A percentile compares a stretch with the other conserved stretches of the same genome.
phyloP scores from a whole-genome alignment of 2,888 invertebrate genomes.

The Crocallis elinguaria region DNA sequence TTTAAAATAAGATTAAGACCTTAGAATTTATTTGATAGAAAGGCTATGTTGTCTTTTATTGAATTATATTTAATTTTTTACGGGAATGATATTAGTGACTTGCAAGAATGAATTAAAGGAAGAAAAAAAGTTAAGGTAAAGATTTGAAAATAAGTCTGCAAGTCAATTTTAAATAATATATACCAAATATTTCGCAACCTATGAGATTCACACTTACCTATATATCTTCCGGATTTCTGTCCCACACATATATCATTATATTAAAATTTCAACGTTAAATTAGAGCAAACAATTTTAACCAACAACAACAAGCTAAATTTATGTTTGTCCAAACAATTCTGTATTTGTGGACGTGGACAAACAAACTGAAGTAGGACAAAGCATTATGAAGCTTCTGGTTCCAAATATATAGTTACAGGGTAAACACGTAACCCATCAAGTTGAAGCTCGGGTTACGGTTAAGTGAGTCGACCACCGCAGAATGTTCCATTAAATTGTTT shows the following conservation, averaged over 20 bases:
- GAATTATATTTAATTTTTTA: background rate
- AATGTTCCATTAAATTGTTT: constrained; percentile 79
- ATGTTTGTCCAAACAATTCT: constrained; percentile 30
- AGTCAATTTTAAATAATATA: no score
- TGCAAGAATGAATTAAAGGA: no score
- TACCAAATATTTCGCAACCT: no score
- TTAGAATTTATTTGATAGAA: background rate
- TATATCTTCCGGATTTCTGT: no score
- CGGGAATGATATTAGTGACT: no score
- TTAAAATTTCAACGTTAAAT: constrained; percentile 4
- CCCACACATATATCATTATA: no score
- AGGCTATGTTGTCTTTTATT: background rate
- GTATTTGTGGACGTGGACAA: constrained; percentile 52
- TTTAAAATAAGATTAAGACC: background rate
- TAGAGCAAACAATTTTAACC: constrained; percentile 10
- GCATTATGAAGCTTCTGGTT: constrained; percentile 69
- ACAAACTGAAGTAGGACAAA: constrained; percentile 66
- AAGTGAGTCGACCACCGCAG: constrained; percentile 79
- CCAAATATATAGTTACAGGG: constrained; percentile 68
- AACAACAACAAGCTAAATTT: constrained; percentile 25
- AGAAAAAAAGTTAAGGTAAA: no score
- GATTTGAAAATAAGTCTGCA: no score
- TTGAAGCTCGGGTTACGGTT: constrained; percentile 72
- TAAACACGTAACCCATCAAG: constrained; percentile 77
- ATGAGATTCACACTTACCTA: no score